Evolutionary conservation across 2,797 vertebrate species (phyloP).

Genomic region (Myiothlypis chrysogaster): DNA sequence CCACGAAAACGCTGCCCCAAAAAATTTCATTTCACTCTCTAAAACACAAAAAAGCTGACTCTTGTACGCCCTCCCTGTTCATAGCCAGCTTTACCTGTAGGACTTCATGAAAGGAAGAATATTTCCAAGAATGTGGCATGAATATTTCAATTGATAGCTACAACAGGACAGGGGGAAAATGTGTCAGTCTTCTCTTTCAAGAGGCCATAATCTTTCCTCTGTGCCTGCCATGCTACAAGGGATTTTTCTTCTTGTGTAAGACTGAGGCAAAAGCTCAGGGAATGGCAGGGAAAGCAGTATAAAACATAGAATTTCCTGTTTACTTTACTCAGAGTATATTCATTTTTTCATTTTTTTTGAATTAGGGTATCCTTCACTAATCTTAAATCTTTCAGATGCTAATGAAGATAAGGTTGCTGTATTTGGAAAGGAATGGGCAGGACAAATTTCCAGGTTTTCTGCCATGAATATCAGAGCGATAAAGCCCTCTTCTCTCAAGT

Average conservation of each 20-base stretch:
- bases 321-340: background rate
- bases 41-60: background rate
- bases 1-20: background rate
- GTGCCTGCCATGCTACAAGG: background rate
- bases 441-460: slow-evolving; percentile 56
- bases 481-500: slow-evolving; percentile 56
- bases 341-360: background rate
- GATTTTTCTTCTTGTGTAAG: background rate
- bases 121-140: background rate
- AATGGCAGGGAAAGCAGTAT: background rate
- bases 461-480: slow-evolving; percentile 50
- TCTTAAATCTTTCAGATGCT: slow-evolving; percentile 55
- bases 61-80: background rate
- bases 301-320: background rate
- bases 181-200: background rate
- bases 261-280: background rate
- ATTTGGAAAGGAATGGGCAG: slow-evolving; percentile 33
- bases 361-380: slow-evolving; percentile 8
- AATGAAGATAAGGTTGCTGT: slow-evolving; percentile 24
- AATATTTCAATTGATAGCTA: background rate
- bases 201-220: background rate
- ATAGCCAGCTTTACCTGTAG: background rate
- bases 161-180: background rate
- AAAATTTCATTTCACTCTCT: background rate
- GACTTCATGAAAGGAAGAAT: background rate